These are phyloP conservation scores for Eledona agricola DNA, from an alignment of 2,888 invertebrate species.

Conservation along the genomic window DNA sequence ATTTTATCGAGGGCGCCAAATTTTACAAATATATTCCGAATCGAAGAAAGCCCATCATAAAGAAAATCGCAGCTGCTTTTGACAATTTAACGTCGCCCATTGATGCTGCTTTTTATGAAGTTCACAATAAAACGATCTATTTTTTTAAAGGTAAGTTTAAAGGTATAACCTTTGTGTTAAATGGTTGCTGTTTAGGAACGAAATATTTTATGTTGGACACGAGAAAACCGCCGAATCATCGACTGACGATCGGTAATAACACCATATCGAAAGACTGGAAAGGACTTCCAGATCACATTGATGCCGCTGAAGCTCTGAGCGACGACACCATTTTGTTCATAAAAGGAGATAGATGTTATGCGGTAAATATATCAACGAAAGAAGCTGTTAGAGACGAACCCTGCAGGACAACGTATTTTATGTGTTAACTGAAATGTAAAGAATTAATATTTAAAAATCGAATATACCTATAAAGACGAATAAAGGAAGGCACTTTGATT, in stretches of 20 bases:
- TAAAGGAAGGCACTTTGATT: no score
- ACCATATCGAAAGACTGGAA: conserved; percentile 33
- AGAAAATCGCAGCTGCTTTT: conserved; percentile 9
- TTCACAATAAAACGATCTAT: conserved; percentile 12
- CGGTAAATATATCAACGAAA: conserved; percentile 2
- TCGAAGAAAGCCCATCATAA: neutral
- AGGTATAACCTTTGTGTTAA: neutral
- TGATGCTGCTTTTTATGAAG: conserved; percentile 24
- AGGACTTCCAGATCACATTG: conserved; percentile 35
- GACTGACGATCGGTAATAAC: conserved; percentile 10
- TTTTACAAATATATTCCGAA: neutral
- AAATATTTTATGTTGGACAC: conserved; percentile 4
- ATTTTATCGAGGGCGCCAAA: neutral
- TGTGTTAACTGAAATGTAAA: conserved; percentile 1
- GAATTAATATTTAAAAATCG: neutral
- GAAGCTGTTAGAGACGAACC: neutral
- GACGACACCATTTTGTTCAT: conserved; percentile 20
- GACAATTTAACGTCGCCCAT: neutral
- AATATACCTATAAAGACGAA: no score
- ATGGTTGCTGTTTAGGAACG: conserved; percentile 5
- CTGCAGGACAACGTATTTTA: neutral
- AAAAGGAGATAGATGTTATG: conserved; percentile 12
- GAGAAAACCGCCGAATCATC: neutral
- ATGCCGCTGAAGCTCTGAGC: conserved; percentile 34
- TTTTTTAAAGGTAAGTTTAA: conserved; percentile 31